These are phyloP conservation scores for Leptinotarsa undecemlineata DNA, from an alignment of 1,140 invertebrate species.

Conservation along the genomic window DNA sequence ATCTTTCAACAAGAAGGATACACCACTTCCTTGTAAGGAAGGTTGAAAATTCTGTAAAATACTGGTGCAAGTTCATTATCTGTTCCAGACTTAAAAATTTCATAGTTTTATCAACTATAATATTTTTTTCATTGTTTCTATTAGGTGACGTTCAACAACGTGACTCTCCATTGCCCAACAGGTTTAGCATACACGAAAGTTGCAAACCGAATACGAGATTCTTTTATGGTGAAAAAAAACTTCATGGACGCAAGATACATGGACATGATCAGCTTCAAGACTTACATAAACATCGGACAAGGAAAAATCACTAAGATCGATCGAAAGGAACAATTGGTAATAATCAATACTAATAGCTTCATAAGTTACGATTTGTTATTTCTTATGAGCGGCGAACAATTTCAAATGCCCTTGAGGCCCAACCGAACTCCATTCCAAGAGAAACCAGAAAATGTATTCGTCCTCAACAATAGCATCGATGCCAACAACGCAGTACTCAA, in stretches of 20 bases:
- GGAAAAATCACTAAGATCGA: conserved; percentile 42
- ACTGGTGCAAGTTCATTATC: too few species aligned
- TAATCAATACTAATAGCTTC: conserved; percentile 58
- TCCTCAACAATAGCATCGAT: conserved; percentile 62
- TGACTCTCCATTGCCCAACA: conserved; percentile 68
- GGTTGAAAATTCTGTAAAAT: too few species aligned
- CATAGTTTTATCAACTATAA: too few species aligned
- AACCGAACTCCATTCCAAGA: conserved; percentile 53
- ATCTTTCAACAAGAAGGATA: too few species aligned
- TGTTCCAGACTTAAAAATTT: too few species aligned
- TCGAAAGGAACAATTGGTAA: conserved; percentile 63
- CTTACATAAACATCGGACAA: conserved; percentile 58
- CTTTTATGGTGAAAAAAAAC: conserved; percentile 58
- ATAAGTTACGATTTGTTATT: conserved; percentile 67
- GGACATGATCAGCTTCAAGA: conserved; percentile 57
- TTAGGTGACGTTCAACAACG: conserved; percentile 60
- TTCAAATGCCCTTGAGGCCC: conserved; percentile 58
- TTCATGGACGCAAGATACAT: conserved; percentile 59
- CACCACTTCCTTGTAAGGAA: too few species aligned
- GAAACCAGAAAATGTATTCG: conserved; percentile 62
- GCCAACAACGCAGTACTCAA: conserved; percentile 54
- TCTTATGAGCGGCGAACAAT: conserved; percentile 64
- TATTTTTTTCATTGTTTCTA: conserved; percentile 8
- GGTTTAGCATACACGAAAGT: conserved; percentile 59
- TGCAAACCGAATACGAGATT: conserved; percentile 51